Evolutionary conservation across 2,113 vertebrate species (phyloP).

Genomic region (Corvus cornix): DNA sequence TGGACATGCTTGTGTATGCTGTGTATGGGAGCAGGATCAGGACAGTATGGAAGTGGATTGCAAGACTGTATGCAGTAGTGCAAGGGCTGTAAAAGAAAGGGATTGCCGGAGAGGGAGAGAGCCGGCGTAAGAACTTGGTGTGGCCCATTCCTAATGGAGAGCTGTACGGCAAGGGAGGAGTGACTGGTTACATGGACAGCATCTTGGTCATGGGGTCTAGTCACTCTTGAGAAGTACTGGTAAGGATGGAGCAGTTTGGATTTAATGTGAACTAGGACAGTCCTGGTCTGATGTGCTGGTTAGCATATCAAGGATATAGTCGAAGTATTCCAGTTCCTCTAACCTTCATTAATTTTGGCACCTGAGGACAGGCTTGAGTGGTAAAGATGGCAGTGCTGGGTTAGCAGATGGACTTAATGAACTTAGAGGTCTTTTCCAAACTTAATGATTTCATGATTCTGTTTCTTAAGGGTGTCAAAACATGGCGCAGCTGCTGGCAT

Average conservation of each 20-base stretch:
- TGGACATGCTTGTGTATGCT: neutral
- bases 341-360: neutral
- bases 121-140: neutral
- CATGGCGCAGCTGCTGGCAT: neutral
- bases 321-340: neutral
- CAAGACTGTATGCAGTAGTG: neutral
- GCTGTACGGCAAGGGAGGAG: neutral
- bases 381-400: neutral
- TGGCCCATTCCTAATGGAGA: rapidly evolving
- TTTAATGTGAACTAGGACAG: neutral
- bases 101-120: neutral
- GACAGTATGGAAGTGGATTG: neutral
- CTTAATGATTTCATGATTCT: neutral
- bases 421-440: neutral
- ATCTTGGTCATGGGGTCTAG: neutral
- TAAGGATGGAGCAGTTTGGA: neutral
- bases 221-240: neutral
- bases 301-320: neutral
- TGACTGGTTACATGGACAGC: neutral
- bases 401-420: neutral
- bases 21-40: neutral
- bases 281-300: neutral
- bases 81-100: neutral
- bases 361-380: neutral
- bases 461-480: neutral